phyloP scores from a whole-genome alignment of 2,888 invertebrate species.

The Zonitis immaculata region DNA sequence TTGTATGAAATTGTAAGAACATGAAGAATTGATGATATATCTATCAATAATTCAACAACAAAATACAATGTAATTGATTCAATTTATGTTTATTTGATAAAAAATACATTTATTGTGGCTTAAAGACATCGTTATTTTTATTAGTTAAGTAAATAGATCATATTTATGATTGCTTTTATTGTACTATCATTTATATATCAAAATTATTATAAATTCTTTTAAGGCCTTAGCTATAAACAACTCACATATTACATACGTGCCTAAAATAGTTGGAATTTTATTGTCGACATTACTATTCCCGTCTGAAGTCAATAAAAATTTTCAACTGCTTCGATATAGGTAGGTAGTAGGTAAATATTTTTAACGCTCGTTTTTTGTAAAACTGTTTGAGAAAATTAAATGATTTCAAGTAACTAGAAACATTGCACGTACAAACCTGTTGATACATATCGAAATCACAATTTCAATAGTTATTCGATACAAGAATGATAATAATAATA shows the following conservation, averaged over 20 bases:
- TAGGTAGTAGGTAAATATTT: too few species aligned
- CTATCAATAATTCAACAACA: too few species aligned
- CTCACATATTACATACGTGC: conserved; percentile 2
- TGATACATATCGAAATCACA: background rate
- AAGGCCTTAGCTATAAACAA: conserved; percentile 1
- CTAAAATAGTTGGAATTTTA: conserved; percentile 4
- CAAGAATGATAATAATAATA: background rate
- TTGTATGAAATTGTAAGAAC: too few species aligned
- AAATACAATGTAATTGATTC: too few species aligned
- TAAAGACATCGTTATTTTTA: background rate
- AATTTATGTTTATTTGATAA: too few species aligned
- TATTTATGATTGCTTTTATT: background rate
- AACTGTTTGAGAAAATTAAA: background rate
- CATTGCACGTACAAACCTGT: conserved; percentile 2
- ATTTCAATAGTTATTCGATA: background rate
- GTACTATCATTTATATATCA: background rate
- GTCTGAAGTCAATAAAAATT: conserved; percentile 2
- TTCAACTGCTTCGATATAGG: background rate
- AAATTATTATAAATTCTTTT: background rate
- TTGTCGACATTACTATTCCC: conserved; percentile 2
- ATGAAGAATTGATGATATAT: too few species aligned
- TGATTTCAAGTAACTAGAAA: background rate
- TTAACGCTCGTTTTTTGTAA: background rate
- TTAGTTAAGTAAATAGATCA: background rate
- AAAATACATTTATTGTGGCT: too few species aligned